Percentiles rank a stretch among this genome's conserved stretches.
Evolutionary conservation across 2,113 vertebrate species (phyloP).

Genomic region (Eubucco bourcierii): DNA sequence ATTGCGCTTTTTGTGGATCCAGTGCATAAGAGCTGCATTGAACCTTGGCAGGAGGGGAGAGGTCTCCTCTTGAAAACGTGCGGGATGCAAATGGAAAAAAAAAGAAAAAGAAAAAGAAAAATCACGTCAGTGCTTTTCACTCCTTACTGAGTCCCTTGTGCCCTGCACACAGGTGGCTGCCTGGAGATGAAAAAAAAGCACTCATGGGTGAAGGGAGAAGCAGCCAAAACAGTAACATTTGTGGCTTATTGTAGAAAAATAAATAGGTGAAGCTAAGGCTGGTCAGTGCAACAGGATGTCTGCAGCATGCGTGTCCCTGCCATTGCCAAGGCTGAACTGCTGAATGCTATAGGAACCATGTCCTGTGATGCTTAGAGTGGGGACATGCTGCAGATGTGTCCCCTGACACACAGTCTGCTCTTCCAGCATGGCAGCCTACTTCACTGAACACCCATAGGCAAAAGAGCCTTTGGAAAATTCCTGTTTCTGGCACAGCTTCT

Average conservation of each 20-base stretch:
- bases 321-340: fast-evolving
- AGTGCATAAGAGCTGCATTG: conserved; percentile 71
- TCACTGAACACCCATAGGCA: fast-evolving
- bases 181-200: conserved; percentile 5
- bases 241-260: conserved; percentile 42
- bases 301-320: fast-evolving
- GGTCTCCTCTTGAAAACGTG: conserved; percentile 50
- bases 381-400: not conserved
- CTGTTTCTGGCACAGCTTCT: not conserved
- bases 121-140: conserved; percentile 6
- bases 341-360: not conserved
- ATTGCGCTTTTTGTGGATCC: not conserved
- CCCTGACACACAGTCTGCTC: not conserved
- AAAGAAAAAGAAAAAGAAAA: not conserved
- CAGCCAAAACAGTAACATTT: conserved; percentile 50
- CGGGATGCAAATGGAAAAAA: conserved; percentile 67
- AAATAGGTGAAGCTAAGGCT: not conserved
- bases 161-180: conserved; percentile 40
- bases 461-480: not conserved
- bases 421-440: not conserved
- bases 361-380: fast-evolving
- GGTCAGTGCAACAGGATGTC: not conserved
- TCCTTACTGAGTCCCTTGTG: conserved; percentile 64
- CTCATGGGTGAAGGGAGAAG: conserved; percentile 28
- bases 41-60: conserved; percentile 56